Base-by-base conservation (phyloP, 2,888 invertebrate species). In the Sesia apiformis region DNA sequence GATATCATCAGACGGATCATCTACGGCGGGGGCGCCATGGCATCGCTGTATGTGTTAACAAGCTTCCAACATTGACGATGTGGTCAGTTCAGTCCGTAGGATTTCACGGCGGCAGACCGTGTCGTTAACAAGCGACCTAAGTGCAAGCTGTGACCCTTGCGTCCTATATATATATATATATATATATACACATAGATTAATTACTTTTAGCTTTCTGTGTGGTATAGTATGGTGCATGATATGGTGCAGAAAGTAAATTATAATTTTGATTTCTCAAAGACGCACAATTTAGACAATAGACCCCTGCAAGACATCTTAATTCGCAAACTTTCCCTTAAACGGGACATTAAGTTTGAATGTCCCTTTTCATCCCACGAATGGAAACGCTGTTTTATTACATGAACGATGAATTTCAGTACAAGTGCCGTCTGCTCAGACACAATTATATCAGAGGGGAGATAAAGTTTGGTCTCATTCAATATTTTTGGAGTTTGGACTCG, bases 311-410 rank as follows among this genome's bases (percentile, higher is more conserved):
- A 55, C 56, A 58, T 59, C 57, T 58, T 58, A 58, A 61, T 63
- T 65, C 60, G 52, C 53, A 53, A 63, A 63, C 54, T 64, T 64
- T 57, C 55, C 56, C 55, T 59, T 56, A 53, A 59, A 60, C 57
- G 58, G 55, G 54, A 57, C 61, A 51, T 58, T 57, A 64, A 60
- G 56, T 60, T 58, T 46, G 55, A 52, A 56, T 53, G 55, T 58
- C 51, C 53, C 53, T 57, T 57, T 56, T 53, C 57, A 51, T 53
- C 50, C 40, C 39, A 8, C 38, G 52, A 53, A 53, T 53, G 39
- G 52, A 55, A 53, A 7, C 39, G 38, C 7, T 50, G 39, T 50
- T 50, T 50, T 50, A 50, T 50, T 50, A 39, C 46, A 46, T 46
- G 46, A 46, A 46, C 46, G 46, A 46, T 46, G 46, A 46, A 46